Evolutionary conservation across 2,797 vertebrate species (phyloP), one percentile per base, ranked within the genome.

Genomic region (Pantherophis alleghaniensis): DNA sequence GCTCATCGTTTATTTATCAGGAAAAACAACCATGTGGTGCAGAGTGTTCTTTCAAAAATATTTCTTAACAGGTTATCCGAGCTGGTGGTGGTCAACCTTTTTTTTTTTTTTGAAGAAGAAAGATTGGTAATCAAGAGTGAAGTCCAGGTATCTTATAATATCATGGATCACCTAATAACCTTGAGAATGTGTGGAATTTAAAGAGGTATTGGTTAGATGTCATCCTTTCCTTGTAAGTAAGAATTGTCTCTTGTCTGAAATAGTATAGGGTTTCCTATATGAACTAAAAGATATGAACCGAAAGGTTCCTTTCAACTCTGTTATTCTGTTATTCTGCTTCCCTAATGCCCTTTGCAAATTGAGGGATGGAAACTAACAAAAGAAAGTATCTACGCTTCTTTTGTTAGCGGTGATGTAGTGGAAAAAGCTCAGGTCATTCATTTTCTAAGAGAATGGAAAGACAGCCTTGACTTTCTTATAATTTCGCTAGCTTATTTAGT

Each of bases 381-480:
- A 53, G 10, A 26, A 90, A 92, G 24, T 59, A 10, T 0, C 0
- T 90, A 22, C 24, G 0, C 20, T 47, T 47, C 37, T 10, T 83
- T 47, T 95, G 56, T 95, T 91, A 12, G 24, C 1, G 86, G 1
- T 7, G 22, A 37, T 42, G 7, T 1, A 16, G 42, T 26, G 42
- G 0, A 24, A 66, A 5, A 95, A 92, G 91, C 92, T 24, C 22
- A 90, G 42, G 22, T 2, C 20, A 79, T 18, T 32, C 66, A 14
- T 18, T 3, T 20, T 4, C 5, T 93, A 79, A 94, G 91, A 37
- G 86, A 94, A 0, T 37, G 92, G 61, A n/a, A 9, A 79, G 24
- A 86, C 53, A 93, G 0, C 57, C 55, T 90, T 94, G 96, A 92
- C 32, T 93, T 56, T 91, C 4, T 90, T 92, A 11, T 89, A 79